phyloP scores from a whole-genome alignment of 2,888 invertebrate species.

The Platerodrilus igneus region DNA sequence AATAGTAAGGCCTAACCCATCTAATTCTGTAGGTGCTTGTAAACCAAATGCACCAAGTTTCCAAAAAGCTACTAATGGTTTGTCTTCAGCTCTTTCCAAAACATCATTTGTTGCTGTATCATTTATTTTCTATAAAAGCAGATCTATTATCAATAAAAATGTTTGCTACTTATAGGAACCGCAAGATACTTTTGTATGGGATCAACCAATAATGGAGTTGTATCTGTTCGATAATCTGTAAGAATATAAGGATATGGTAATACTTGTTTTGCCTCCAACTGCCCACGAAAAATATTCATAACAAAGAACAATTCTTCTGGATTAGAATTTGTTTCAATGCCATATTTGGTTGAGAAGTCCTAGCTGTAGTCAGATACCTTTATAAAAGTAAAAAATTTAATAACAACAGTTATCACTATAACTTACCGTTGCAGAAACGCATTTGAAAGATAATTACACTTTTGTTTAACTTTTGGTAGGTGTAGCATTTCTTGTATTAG shows the following conservation, averaged over 20 bases:
- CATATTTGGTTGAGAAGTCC: too few species aligned
- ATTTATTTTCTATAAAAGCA: constrained; percentile 66
- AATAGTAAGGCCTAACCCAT: constrained; percentile 84
- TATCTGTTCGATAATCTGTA: constrained; percentile 78
- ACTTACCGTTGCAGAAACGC: too few species aligned
- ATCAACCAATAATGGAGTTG: constrained; percentile 73
- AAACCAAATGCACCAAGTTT: constrained; percentile 92
- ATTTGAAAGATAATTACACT: too few species aligned
- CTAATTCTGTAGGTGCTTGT: constrained; percentile 79
- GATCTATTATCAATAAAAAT: too few species aligned
- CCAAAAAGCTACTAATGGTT: constrained; percentile 74
- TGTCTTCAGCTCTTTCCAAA: constrained; percentile 67
- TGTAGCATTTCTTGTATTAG: too few species aligned
- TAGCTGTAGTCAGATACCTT: too few species aligned
- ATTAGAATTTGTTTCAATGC: too few species aligned
- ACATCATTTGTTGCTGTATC: constrained; percentile 85
- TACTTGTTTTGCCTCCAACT: constrained; percentile 75
- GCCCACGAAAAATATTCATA: constrained; percentile 89
- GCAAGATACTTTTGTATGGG: constrained; percentile 75
- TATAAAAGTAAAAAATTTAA: too few species aligned
- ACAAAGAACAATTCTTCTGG: constrained; percentile 85
- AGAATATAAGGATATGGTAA: constrained; percentile 92
- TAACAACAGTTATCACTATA: too few species aligned
- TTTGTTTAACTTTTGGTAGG: too few species aligned
- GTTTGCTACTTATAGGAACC: constrained; percentile 51